phyloP scores from a whole-genome alignment of 53 echinoderm and acorn worm species.

The Pentamera pediparva region DNA sequence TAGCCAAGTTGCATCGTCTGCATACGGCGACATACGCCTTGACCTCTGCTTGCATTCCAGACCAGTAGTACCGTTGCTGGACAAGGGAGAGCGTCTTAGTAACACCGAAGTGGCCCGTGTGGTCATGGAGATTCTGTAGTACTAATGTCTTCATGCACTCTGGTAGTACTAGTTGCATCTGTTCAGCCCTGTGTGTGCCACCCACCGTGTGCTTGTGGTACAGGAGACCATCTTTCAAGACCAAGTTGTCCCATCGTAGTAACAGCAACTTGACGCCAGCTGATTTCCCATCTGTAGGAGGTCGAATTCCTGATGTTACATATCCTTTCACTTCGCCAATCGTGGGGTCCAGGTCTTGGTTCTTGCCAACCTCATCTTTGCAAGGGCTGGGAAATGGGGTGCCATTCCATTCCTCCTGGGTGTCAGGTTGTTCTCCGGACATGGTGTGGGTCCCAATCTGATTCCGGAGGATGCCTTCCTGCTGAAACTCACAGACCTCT shows the following conservation, averaged over 20 bases:
- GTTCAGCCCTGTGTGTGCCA: neutral
- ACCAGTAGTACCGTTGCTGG: conserved; percentile 24
- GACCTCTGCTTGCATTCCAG: conserved; percentile 15
- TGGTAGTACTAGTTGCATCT: conserved; percentile 2
- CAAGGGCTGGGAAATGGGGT: too few relatives aligned
- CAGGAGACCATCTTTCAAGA: neutral
- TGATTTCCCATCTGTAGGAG: neutral
- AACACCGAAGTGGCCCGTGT: conserved; percentile 25
- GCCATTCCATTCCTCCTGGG: too few relatives aligned
- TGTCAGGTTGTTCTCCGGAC: too few relatives aligned
- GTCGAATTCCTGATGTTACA: neutral
- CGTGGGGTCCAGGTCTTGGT: neutral
- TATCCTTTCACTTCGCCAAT: neutral
- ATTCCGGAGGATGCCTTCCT: too few relatives aligned
- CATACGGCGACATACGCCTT: conserved; percentile 5
- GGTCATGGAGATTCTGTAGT: conserved; percentile 9
- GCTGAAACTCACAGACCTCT: neutral
- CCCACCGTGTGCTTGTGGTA: neutral
- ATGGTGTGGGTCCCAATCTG: too few relatives aligned
- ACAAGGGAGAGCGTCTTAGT: conserved; percentile 23
- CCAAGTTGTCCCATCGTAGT: neutral
- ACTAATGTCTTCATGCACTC: neutral
- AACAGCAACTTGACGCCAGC: neutral
- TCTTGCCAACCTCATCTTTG: too few relatives aligned
- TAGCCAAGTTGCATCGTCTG: conserved; percentile 18